Base-by-base conservation (phyloP, 1,140 invertebrate species). In the Zeugodacus cucurbitae region DNA sequence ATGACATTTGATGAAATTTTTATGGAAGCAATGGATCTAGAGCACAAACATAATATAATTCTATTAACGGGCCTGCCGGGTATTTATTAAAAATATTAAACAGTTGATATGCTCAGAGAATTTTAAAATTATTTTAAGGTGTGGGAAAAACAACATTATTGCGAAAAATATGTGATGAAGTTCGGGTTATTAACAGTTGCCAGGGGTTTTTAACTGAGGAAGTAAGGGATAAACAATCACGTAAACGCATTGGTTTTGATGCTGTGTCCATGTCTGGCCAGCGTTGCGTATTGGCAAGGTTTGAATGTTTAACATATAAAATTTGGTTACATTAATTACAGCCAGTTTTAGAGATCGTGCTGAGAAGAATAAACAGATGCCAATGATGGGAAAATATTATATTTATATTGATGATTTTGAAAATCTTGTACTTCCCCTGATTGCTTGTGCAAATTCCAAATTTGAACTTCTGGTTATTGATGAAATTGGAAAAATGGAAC, bases 401-500 rank as follows among this genome's bases (percentile, higher is more conserved):
- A 95, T 96, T 4, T 94, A 95, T 89, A 88, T 95, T 3, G 89
- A 94, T 54, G 94, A 95, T 70, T 96, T 96, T 93, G 96, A 96
- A 92, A 88, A 91, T 32, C 85, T 94, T 26, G 95, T 94, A 29
- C 89, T 91, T 74, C 86, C 87, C 0, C 11, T 88, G 14, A 41
- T 89, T 44, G 14, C 17, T n/a, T 20, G n/a, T 29, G 64, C 34
- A 17, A 44, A 10, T 5, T 41, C 37, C 3, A 87, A 78, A 41
- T 10, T 22, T 2, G 86, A 91, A 90, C 78, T 95, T 74, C 87
- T 95, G 37, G 91, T 96, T 14, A 94, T 96, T 37, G 96, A 96
- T 92, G 96, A 96, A 92, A 95, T 96, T 88, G 96, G 96, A 26
- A 96, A 96, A 93, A 96, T 96, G 96, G 96, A 96, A 92, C 89